phyloP scores from a whole-genome alignment of 2,888 invertebrate genomes.

The Pediacus dermestoides region DNA sequence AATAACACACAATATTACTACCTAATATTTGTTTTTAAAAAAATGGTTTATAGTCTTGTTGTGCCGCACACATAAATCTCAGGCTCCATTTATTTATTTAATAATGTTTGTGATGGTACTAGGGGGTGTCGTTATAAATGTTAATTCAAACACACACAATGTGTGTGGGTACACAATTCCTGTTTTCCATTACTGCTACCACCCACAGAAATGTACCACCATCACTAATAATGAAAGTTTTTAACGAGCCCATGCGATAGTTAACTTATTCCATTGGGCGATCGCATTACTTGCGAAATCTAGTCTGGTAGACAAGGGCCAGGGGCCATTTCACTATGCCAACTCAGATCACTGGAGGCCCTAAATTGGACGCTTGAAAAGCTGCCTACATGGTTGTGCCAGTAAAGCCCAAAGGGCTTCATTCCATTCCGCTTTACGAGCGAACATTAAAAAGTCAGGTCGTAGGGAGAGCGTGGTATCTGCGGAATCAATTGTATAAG shows the following conservation, averaged over 20 bases:
- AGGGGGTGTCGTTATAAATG: slow-evolving; percentile 3
- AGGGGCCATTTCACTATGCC: too few relatives aligned
- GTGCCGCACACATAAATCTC: too few relatives aligned
- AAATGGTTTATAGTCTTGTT: too few relatives aligned
- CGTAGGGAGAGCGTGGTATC: not conserved
- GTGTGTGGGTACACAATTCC: slow-evolving; percentile 9
- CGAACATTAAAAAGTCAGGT: slow-evolving; percentile 12
- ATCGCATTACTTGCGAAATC: too few relatives aligned
- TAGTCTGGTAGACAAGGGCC: too few relatives aligned
- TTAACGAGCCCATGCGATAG: not conserved
- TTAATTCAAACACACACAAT: not conserved
- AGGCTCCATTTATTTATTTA: slow-evolving; percentile 10
- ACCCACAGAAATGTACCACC: too few relatives aligned
- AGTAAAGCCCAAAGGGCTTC: not conserved
- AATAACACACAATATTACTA: too few relatives aligned
- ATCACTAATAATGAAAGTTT: not conserved
- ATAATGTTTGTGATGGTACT: not conserved
- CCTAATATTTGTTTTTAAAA: too few relatives aligned
- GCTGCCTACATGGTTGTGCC: not conserved
- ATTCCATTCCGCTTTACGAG: slow-evolving; percentile 12
- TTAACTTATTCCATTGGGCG: too few relatives aligned
- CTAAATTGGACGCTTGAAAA: slow-evolving; percentile 7
- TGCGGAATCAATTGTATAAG: slow-evolving; percentile 13
- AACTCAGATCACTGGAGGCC: not conserved
- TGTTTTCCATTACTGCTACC: slow-evolving; percentile 11